Conservation (phyloP, 2,888 invertebrate genomes). For the Coleophora deauratella region DNA sequence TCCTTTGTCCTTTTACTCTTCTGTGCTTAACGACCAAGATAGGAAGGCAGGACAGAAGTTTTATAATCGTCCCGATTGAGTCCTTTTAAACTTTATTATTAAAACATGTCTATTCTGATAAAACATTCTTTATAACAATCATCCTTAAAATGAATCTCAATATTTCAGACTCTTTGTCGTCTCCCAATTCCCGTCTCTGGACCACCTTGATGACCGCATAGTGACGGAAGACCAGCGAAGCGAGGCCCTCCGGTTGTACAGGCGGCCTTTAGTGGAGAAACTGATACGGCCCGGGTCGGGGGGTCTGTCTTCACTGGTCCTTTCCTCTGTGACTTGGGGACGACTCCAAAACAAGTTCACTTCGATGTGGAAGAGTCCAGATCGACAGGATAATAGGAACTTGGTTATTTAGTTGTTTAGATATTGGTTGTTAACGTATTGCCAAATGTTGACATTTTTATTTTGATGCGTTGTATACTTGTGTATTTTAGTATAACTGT, state of each 20-base stretch:
- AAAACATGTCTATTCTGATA: too few relatives aligned
- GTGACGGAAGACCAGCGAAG: conserved; percentile 78
- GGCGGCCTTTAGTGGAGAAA: conserved; percentile 74
- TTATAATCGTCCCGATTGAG: too few relatives aligned
- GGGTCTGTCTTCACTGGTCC: conserved; percentile 40
- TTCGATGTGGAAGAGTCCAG: conserved; percentile 18
- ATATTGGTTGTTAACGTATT: not conserved
- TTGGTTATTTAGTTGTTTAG: conserved; percentile 20
- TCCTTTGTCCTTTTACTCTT: too few relatives aligned
- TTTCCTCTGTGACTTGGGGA: conserved; percentile 44
- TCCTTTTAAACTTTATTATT: too few relatives aligned
- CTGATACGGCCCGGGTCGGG: conserved; percentile 38
- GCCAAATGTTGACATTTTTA: not conserved
- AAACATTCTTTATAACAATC: too few relatives aligned
- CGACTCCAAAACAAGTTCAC: conserved; percentile 40
- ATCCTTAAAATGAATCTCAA: too few relatives aligned
- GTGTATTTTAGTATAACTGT: too few relatives aligned
- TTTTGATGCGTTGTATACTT: too few relatives aligned
- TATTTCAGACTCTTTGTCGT: conserved; percentile 79
- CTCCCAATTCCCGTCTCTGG: conserved; percentile 79
- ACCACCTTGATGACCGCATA: conserved; percentile 80
- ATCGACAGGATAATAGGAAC: conserved; percentile 31
- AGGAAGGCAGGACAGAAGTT: too few relatives aligned
- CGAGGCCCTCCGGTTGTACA: conserved; percentile 77
- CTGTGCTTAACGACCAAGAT: too few relatives aligned